Base-by-base conservation (phyloP, 2,888 invertebrate species). In the Dinocampus coccinellae region DNA sequence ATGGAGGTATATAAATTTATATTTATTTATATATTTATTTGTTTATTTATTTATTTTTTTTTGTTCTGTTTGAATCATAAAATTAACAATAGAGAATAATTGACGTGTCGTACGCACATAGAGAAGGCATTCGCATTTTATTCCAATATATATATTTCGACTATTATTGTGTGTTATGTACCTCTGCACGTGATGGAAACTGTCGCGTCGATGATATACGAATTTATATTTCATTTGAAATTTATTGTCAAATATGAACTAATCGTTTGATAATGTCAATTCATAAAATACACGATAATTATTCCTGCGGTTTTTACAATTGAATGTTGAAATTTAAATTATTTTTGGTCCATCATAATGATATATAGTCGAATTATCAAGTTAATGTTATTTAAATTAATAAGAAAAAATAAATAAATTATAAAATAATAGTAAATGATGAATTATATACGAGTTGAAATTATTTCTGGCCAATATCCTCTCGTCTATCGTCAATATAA, bases 161-260 rank as follows among this genome's bases (percentile, higher is more conserved):
- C 7, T 47, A 16, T 47, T 47, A 16, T 47, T 7, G 7, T 47
- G 16, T 16, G 47, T 47, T 47, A 16, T 29, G 26, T 36, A 34
- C 22, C 10, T 36, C 60, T 63, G 63, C 47, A 29, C 47, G 20
- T 63, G 63, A 63, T 63, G 47, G 63, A 63, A 63, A 63, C 42
- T 63, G 63, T 63, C 63, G 63, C 24, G 7, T 20, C 26, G 22
- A 29, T 63, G 63, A 63, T 63, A 47, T 63, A 63, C 63, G 63
- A 63, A 63, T 63, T 63, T 63, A 63, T n/a, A 47, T 33, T 63
- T 63, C 52, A 42, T 63, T 47, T 16, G 16, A 63, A 63, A 63
- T 63, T 63, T 63, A 63, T 52, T 33, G 63, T 20, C 47, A 11
- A 16, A 47, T 11, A 52, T 63, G 52, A n/a, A 6, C 47, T n/a